Evolutionary conservation across 2,888 invertebrate species (phyloP), one percentile per base, ranked within the genome.

Genomic region (Sylvicola fuscatus): DNA sequence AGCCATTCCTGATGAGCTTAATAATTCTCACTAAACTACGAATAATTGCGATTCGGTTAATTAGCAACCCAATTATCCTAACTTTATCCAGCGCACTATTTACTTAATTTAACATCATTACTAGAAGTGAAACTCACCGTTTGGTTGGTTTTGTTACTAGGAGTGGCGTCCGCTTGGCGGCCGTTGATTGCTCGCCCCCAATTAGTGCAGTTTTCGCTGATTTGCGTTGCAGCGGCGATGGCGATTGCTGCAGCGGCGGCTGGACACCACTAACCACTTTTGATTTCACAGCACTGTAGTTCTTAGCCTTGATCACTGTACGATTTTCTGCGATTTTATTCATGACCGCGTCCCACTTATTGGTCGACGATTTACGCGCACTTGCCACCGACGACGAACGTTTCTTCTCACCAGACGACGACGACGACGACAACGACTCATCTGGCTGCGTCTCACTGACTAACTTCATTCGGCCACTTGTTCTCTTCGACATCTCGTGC

Each of bases 241-340:
- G 49, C 60, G 2, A 38, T 34, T 28, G 42, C 35, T 8, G 40
- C 33, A 8, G 37, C 27, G 6, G 39, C 21, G 4, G 21, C 8
- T 21, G 21, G 8, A 64, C 60, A 38, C 64, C 65, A 49, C 70
- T 68, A 43, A 68, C 66, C 40, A 86, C 77, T 58, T 83, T 80
- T 33, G 89, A 83, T 57, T 89, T 90, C 27, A 90, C 78, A 53
- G 90, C 87, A 57, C 81, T 83, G 44, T 73, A 62, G 43, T 75
- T 72, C 50, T 78, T 77, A 28, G 66, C 65, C 47, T 72, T 71
- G 45, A 69, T 72, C 46, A 81, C 78, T 34, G 61, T 67, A 46
- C 74, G 71, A 40, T 70, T 72, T 43, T 73, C 73, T 31, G 75
- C 72, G 41, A 82, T 80, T 56, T 79, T 79, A 56, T 76, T 80